Conservation (phyloP, 2,888 invertebrate species). For the Hydroisotoma schaefferi region DNA sequence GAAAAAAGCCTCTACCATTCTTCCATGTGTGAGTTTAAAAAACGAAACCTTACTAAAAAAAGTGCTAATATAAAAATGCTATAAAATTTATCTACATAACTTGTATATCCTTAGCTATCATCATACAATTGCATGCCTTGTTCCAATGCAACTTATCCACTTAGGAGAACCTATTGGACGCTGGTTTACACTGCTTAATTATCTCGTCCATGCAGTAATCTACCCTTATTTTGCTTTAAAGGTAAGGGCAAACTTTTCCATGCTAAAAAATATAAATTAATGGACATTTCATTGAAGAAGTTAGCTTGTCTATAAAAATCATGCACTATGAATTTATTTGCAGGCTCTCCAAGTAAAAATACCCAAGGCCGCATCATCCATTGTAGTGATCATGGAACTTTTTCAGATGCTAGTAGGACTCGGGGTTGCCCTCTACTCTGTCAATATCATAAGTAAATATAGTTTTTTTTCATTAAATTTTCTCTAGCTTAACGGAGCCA, state of each 20-base stretch:
- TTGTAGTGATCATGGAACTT: slow-evolving; percentile 57
- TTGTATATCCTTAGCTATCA: background rate
- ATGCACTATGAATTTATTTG: background rate
- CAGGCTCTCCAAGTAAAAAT: slow-evolving; percentile 61
- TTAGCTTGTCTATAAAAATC: too few species aligned
- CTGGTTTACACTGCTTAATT: slow-evolving; percentile 94
- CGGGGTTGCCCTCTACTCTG: slow-evolving; percentile 62
- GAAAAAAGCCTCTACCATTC: slow-evolving; percentile 1
- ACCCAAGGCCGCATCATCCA: background rate
- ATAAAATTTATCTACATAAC: too few species aligned
- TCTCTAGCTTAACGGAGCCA: too few species aligned
- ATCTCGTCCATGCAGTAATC: slow-evolving; percentile 85
- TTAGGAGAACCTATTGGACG: slow-evolving; percentile 85
- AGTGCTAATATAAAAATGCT: too few species aligned
- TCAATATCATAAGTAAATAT: slow-evolving; percentile 24
- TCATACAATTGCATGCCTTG: background rate
- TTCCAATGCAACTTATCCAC: slow-evolving; percentile 3
- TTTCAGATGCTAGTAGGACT: slow-evolving; percentile 94
- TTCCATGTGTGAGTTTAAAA: background rate
- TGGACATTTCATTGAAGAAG: background rate
- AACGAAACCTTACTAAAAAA: background rate
- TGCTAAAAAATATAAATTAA: background rate
- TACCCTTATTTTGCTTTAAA: slow-evolving; percentile 82
- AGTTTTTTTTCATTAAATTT: too few species aligned
- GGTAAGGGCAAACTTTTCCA: slow-evolving; percentile 12